Conservation (phyloP, 2,888 invertebrate species). For the Lampropteryx suffumata region DNA sequence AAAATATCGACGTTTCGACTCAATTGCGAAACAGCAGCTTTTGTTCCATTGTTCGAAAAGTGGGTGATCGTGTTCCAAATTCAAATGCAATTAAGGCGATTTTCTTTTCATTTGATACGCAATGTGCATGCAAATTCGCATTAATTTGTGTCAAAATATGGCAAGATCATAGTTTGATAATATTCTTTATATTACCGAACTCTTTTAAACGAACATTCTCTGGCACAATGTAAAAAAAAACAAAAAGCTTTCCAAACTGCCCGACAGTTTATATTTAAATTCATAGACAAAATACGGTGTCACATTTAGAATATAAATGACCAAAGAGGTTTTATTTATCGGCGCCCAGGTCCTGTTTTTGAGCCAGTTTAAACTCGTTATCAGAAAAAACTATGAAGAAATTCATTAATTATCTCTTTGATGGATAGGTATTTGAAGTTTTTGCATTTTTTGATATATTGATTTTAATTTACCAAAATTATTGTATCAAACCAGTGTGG, state of each 20-base stretch:
- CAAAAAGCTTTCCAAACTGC: neutral
- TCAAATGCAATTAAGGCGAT: conserved; percentile 32
- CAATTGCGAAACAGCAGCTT: conserved; percentile 47
- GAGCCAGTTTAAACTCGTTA: conserved; percentile 12
- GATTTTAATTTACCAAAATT: too few species aligned
- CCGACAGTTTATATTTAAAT: neutral
- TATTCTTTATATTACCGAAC: too few species aligned
- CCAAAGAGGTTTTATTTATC: conserved; percentile 20
- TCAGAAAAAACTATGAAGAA: conserved; percentile 2
- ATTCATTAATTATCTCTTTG: conserved; percentile 6
- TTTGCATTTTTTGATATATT: neutral
- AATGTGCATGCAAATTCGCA: neutral
- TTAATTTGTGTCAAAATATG: too few species aligned
- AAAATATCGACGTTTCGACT: conserved; percentile 49
- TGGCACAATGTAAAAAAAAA: neutral
- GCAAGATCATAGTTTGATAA: too few species aligned
- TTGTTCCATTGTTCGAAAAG: conserved; percentile 50
- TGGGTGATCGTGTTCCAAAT: conserved; percentile 42
- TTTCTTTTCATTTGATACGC: conserved; percentile 20
- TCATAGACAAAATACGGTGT: conserved; percentile 5
- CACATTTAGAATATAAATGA: conserved; percentile 14
- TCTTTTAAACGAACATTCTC: too few species aligned
- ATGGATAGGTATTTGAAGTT: neutral
- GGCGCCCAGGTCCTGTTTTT: conserved; percentile 23
- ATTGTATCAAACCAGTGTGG: too few species aligned